Evolutionary conservation across 2,888 invertebrate species (phyloP).

Genomic region (Lepeophtheirus nordmannii): DNA sequence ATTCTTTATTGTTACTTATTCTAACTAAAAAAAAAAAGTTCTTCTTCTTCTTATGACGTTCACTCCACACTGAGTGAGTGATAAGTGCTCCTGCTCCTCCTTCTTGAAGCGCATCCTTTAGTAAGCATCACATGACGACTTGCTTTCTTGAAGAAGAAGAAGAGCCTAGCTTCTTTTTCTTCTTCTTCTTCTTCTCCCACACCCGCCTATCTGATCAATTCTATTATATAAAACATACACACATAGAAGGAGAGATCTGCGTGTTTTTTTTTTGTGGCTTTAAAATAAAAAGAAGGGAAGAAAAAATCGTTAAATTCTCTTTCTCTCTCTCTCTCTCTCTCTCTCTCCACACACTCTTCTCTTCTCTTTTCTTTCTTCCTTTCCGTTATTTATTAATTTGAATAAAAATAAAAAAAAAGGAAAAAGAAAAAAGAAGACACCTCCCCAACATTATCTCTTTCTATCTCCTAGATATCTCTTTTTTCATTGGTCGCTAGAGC

Average conservation of each 20-base stretch:
- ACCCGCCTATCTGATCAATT: conserved; percentile 8
- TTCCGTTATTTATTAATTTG: neutral
- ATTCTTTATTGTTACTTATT: no score
- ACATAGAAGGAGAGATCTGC: conserved; percentile 7
- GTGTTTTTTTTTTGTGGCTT: neutral
- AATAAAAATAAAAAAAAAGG: neutral
- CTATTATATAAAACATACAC: neutral
- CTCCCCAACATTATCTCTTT: neutral
- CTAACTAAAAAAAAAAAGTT: no score
- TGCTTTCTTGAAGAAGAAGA: conserved; percentile 3
- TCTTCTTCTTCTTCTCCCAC: conserved; percentile 5
- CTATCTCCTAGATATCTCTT: neutral
- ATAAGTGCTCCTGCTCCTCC: neutral
- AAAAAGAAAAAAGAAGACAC: neutral
- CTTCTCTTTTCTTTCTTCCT: neutral
- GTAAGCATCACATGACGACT: neutral
- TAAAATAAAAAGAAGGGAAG: neutral
- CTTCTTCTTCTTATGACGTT: neutral
- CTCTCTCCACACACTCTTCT: neutral
- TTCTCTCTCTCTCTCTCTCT: conserved; percentile 11
- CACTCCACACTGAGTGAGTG: neutral
- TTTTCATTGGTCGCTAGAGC: neutral
- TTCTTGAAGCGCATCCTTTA: neutral
- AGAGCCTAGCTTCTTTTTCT: neutral
- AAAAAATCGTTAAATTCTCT: neutral